Evolutionary conservation across 1,140 invertebrate species (phyloP).

Genomic region (Papilio aristodemus): DNA sequence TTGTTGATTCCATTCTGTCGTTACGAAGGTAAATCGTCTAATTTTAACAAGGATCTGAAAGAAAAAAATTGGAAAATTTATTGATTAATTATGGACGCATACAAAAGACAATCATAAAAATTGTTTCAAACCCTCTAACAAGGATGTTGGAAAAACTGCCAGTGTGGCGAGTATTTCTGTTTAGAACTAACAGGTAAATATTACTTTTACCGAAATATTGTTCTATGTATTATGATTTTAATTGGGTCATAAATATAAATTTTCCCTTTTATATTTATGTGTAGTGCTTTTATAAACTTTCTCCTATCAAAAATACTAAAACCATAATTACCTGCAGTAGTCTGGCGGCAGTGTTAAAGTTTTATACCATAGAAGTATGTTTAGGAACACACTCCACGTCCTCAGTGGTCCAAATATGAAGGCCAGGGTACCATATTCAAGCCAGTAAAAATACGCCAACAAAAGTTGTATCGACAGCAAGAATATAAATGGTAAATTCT

Average conservation of each 20-base stretch:
- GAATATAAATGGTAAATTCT: constrained; percentile 74
- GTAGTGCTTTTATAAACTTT: too few species aligned
- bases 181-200: too few species aligned
- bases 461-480: constrained; percentile 85
- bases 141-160: too few species aligned
- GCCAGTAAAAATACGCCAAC: constrained; percentile 88
- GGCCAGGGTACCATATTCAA: constrained; percentile 90
- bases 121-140: too few species aligned
- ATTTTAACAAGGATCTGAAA: constrained; percentile 48
- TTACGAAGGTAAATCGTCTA: constrained; percentile 52
- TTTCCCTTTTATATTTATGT: too few species aligned
- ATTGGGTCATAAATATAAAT: too few species aligned
- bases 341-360: constrained; percentile 65
- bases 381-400: constrained; percentile 89
- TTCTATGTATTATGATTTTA: too few species aligned
- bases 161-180: too few species aligned
- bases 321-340: constrained; percentile 64
- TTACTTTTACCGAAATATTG: too few species aligned
- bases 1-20: constrained; percentile 8
- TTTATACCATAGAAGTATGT: constrained; percentile 84
- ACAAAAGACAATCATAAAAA: neutral
- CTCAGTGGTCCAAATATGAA: constrained; percentile 89
- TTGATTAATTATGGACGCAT: neutral
- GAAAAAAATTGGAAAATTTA: neutral
- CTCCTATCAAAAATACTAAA: constrained; percentile 22